phyloP scores from a whole-genome alignment of 1,140 invertebrate species.

The Saccostrea echinata region DNA sequence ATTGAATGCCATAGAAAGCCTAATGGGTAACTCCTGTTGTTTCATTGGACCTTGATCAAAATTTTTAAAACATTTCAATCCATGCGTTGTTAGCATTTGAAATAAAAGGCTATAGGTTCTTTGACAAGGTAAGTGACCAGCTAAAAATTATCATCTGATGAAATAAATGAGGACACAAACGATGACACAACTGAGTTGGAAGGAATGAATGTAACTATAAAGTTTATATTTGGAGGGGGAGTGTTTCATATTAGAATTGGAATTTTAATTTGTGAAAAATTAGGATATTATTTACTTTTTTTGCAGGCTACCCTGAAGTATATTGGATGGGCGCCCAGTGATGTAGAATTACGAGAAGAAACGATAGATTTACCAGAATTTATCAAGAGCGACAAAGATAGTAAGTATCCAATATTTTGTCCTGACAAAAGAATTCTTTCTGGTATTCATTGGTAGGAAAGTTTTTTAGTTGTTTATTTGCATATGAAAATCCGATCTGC shows the following conservation, averaged over 20 bases:
- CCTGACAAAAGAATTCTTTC: background rate
- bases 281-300: background rate
- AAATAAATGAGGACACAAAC: background rate
- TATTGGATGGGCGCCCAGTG: conserved; percentile 7
- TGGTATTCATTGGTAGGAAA: background rate
- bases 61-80: background rate
- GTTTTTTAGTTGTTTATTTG: background rate
- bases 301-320: conserved; percentile 18
- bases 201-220: no score
- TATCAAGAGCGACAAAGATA: background rate
- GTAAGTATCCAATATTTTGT: background rate
- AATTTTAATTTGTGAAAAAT: background rate
- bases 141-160: background rate
- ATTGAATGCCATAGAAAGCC: background rate
- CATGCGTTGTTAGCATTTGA: background rate
- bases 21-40: background rate
- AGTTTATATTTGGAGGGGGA: no score
- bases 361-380: background rate
- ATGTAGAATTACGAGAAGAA: background rate
- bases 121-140: background rate
- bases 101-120: background rate
- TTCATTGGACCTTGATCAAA: background rate
- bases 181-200: no score
- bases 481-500: no score
- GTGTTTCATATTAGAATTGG: no score